Evolutionary conservation across 2,888 invertebrate species (phyloP).

Genomic region (Rhodophaea formosa): DNA sequence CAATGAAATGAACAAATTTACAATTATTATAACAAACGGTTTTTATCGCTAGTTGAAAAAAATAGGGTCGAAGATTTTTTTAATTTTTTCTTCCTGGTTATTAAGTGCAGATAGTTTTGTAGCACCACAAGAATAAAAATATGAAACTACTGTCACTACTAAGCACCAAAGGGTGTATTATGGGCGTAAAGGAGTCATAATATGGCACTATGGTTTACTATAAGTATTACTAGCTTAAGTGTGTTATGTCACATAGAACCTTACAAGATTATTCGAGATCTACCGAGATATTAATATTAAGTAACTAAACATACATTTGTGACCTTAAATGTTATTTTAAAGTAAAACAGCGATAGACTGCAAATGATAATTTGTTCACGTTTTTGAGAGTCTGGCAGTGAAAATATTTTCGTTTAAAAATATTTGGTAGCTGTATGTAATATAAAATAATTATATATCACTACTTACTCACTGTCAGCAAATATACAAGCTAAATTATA

Average conservation of each 20-base stretch:
- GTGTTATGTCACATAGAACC: constrained; percentile 3
- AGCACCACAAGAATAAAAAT: no score
- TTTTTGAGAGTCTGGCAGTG: constrained; percentile 3
- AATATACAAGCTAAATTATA: constrained; percentile 17
- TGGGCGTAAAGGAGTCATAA: neutral
- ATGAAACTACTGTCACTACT: no score
- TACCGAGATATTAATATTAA: neutral
- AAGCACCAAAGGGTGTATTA: no score
- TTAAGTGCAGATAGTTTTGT: no score
- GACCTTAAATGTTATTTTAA: neutral
- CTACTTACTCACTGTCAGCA: neutral
- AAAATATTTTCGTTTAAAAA: constrained; percentile 34
- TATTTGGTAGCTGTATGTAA: constrained; percentile 71
- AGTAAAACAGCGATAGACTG: neutral
- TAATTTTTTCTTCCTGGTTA: no score
- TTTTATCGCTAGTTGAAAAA: no score
- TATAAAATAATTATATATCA: constrained; percentile 26
- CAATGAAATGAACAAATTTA: no score
- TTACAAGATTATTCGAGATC: constrained; percentile 18
- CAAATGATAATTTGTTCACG: neutral
- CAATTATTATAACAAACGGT: no score
- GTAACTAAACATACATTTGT: neutral
- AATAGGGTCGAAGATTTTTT: no score
- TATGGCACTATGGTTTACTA: constrained; percentile 12
- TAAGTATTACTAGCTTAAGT: neutral